These are phyloP conservation scores for Linepithema humile DNA, from an alignment of 1,140 invertebrate species.

Conservation along the genomic window DNA sequence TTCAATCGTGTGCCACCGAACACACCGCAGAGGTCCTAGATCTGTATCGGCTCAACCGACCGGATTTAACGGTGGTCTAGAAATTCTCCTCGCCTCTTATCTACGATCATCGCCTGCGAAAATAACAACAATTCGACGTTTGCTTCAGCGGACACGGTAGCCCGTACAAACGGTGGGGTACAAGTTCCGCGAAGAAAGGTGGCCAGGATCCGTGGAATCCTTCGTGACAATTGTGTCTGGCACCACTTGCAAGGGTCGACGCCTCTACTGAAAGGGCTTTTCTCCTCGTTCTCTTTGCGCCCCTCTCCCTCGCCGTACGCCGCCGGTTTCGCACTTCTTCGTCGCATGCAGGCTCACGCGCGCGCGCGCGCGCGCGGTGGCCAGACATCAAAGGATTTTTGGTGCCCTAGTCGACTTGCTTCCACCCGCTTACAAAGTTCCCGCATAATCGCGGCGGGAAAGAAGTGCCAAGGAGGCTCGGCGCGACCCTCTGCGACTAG, in stretches of 20 bases:
- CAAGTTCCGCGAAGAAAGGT: constrained; percentile 65
- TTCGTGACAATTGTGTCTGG: constrained; percentile 81
- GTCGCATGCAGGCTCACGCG: constrained; percentile 44
- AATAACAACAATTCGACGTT: constrained; percentile 4
- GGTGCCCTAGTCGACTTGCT: constrained; percentile 46
- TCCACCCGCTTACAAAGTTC: constrained; percentile 48
- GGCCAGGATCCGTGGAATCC: constrained; percentile 64
- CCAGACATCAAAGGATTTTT: constrained; percentile 85
- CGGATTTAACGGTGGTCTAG: constrained; percentile 13
- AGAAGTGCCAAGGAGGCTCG: constrained; percentile 28
- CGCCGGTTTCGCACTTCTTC: constrained; percentile 21
- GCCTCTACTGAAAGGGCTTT: constrained; percentile 78
- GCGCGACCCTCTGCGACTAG: constrained; percentile 27
- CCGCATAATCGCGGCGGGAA: constrained; percentile 62
- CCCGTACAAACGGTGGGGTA: neutral
- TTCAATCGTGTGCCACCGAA: neutral
- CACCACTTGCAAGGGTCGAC: constrained; percentile 79
- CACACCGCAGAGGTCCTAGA: constrained; percentile 18
- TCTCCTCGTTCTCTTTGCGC: constrained; percentile 59
- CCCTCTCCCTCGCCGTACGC: constrained; percentile 29
- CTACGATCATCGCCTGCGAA: constrained; percentile 49
- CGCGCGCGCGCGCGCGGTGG: constrained; percentile 90
- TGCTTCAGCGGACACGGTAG: constrained; percentile 2
- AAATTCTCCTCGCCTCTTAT: constrained; percentile 56
- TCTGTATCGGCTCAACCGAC: constrained; percentile 38